Evolutionary conservation across 1,140 invertebrate genomes (phyloP), one percentile per base, ranked within the genome.

Genomic region (Sarcophaga bullata): DNA sequence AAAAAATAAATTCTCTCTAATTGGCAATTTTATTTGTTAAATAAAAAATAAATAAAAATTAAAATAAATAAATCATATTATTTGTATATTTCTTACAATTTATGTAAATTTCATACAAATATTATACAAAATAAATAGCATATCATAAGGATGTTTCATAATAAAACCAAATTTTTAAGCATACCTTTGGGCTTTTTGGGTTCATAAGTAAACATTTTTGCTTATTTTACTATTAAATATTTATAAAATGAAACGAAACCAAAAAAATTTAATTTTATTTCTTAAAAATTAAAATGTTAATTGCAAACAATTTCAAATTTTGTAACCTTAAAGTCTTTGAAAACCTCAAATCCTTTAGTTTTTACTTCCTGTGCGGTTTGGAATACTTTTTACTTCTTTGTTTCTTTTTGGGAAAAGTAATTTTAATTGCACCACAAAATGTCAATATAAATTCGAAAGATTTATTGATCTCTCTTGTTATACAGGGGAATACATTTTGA

Each of bases 131-230:
- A 52, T 10, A 1, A 52, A 52, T 10, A 5, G 17, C 62, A 68
- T 68, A 68, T 68, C 62, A 19, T 68, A 68, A 68, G 62, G n/a
- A 68, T 19, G 17, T 68, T 8, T 68, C 4, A 19, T 15, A n/a
- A 58, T 68, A 19, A 37, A 19, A 19, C 19, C 6, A 68, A 68
- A 68, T 68, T 68, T n/a, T 2, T 9, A 19, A 25, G 62, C 17
- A 68, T 68, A 68, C 62, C 62, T 17, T 68, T 15, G n/a, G 62
- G 62, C 3, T 68, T 68, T 19, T 25, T 13, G 54, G 54, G n/a
- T n/a, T 58, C 5, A 58, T 58, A 58, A 58, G n/a, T 58, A 58
- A 58, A 58, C n/a, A 58, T 58, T 58, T 58, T n/a, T 58, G n/a
- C 13, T n/a, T 58, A n/a, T 58, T 13, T 58, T 58, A 15, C 6